Base-by-base conservation (phyloP, 1,140 invertebrate genomes). In the Microvelia longipes region DNA sequence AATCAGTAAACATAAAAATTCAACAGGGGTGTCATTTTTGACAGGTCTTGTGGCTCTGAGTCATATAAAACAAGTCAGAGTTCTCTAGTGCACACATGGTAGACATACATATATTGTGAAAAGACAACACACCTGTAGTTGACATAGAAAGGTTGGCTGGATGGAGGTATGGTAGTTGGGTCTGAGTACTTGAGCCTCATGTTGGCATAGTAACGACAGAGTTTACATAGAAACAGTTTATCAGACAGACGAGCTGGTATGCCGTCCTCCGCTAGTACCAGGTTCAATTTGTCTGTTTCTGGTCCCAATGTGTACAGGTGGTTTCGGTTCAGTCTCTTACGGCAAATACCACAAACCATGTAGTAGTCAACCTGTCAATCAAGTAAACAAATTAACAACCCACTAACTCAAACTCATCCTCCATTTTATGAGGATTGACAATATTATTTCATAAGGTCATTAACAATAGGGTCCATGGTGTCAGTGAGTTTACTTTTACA, bases 201-300 rank as follows among this genome's bases (percentile, higher is more conserved):
- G 65, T 86, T 84, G 68, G 86, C 87, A 77, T 88, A 92, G 75
- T 89, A 88, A 70, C 87, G 85, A 74, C 90, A 92, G 2, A 89
- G 77, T 79, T 91, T 92, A 78, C 90, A 92, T 14, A 91, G 84
- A 72, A 90, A 85, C 0, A 85, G 83, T 73, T 81, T 82, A 68
- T 82, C 81, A 76, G 65, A 78, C 77, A 88, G 73, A 29, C 81
- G 79, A n/a, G 89, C 85, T 0, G 88, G 89, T 15, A 92, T 83
- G 2, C 85, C 84, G 73, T 88, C 85, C 68, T 84, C 82, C 61
- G 78, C 76, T 2, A 92, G 80, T 1, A 85, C 80, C 69, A 83
- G 82, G 76, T 91, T 90, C 71, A 91, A 72, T 28, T 88, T 85
- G 72, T 82, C 79, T 60, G 84, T 86, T 74, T 89, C 88, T 76